These are phyloP conservation scores for Ariopsis seemanni DNA, from an alignment of 2,113 vertebrate genomes.

Conservation along the genomic window DNA sequence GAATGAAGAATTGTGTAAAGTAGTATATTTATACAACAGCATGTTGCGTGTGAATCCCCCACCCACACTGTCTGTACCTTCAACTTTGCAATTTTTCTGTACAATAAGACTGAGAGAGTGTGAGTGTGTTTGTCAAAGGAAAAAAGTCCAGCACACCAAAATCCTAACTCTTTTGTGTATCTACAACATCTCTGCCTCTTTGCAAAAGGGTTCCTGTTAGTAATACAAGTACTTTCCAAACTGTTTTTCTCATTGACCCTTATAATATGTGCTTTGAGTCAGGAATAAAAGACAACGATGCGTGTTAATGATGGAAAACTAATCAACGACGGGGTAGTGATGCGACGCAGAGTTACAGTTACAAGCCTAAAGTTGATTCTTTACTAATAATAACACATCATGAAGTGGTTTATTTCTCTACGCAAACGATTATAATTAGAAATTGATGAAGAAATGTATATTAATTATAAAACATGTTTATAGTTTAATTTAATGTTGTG, in stretches of 20 bases:
- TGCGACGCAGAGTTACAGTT: not conserved
- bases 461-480: too few relatives aligned
- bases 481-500: not conserved
- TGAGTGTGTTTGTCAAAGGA: conserved; percentile 37
- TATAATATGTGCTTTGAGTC: not conserved
- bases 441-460: not conserved
- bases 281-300: not conserved
- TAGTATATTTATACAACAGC: conserved; percentile 51
- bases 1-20: conserved; percentile 37
- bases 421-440: not conserved
- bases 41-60: conserved; percentile 48
- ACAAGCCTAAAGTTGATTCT: not conserved
- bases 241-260: not conserved
- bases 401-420: not conserved
- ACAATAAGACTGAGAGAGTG: conserved; percentile 40
- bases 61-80: conserved; percentile 44
- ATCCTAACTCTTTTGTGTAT: not conserved
- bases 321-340: not conserved
- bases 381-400: not conserved
- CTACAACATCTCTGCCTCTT: not conserved
- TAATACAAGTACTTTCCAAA: not conserved
- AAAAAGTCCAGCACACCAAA: conserved; percentile 46
- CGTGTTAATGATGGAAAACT: not conserved
- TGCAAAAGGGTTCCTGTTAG: conserved; percentile 12
- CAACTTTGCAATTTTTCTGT: conserved; percentile 37